Evolutionary conservation across 2,888 invertebrate species (phyloP).

Genomic region (Drosophila borealis): DNA sequence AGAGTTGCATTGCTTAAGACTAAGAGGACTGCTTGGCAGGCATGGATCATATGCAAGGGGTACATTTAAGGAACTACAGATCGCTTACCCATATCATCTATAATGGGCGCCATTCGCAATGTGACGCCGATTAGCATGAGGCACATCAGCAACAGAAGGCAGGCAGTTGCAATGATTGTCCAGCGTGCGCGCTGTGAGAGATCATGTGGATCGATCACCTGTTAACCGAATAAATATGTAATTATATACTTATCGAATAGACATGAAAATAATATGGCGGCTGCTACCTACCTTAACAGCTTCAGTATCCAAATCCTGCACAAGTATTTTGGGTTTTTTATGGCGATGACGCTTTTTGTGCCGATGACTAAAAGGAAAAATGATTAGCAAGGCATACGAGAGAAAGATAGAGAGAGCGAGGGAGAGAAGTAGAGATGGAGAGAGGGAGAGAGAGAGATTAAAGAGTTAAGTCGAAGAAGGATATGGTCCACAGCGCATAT

Average conservation of each 20-base stretch:
- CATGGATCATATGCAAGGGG: slow-evolving; percentile 28
- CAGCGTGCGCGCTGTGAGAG: slow-evolving; percentile 93
- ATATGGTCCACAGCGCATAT: no score
- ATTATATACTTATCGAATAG: neutral
- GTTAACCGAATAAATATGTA: neutral
- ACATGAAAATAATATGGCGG: neutral
- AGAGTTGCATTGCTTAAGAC: slow-evolving; percentile 53
- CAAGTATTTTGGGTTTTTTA: slow-evolving; percentile 85
- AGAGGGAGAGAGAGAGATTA: neutral
- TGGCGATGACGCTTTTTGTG: slow-evolving; percentile 85
- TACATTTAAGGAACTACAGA: neutral
- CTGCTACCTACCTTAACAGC: slow-evolving; percentile 82
- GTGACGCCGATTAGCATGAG: slow-evolving; percentile 96
- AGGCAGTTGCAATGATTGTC: slow-evolving; percentile 96
- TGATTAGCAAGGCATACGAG: neutral
- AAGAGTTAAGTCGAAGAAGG: no score
- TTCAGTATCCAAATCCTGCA: slow-evolving; percentile 85
- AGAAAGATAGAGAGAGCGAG: neutral
- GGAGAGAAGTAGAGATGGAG: neutral
- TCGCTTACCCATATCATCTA: slow-evolving; percentile 97
- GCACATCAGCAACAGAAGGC: slow-evolving; percentile 94
- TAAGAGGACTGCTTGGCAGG: slow-evolving; percentile 60
- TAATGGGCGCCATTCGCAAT: slow-evolving; percentile 96
- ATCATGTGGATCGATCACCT: slow-evolving; percentile 92
- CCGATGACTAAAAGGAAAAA: slow-evolving; percentile 78